Conservation (phyloP, 2,888 invertebrate species). For the Heterodera filipjevi region DNA sequence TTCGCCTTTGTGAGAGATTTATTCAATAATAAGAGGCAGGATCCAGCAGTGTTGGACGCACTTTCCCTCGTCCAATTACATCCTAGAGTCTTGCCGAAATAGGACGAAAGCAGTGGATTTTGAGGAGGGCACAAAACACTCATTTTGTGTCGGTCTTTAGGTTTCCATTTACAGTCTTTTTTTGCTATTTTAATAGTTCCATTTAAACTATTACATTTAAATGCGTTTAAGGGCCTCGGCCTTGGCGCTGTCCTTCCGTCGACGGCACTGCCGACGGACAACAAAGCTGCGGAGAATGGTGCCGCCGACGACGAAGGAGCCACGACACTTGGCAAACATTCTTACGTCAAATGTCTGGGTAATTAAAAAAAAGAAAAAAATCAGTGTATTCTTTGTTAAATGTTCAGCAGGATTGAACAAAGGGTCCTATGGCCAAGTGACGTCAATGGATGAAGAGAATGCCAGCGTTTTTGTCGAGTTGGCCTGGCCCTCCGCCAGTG, state of each 20-base stretch:
- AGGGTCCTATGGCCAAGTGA: slow-evolving; percentile 37
- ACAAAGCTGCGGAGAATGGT: slow-evolving; percentile 2
- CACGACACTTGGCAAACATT: slow-evolving; percentile 23
- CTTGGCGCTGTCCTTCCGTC: slow-evolving; percentile 32
- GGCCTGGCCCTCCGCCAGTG: slow-evolving; percentile 17
- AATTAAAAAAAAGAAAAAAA: neutral
- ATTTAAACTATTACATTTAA: too few species aligned
- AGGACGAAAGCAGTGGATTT: neutral
- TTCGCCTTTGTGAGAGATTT: neutral
- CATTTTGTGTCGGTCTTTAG: neutral
- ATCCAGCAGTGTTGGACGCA: slow-evolving; percentile 7
- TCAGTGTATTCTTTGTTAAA: neutral
- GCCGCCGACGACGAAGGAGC: neutral
- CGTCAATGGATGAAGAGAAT: slow-evolving; percentile 37
- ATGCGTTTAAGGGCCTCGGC: slow-evolving; percentile 27
- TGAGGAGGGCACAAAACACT: neutral
- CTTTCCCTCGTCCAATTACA: neutral
- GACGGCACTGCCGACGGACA: neutral
- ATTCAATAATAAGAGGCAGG: neutral
- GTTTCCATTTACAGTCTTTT: neutral
- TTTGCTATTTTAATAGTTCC: neutral
- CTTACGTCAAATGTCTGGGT: slow-evolving; percentile 22
- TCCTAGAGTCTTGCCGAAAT: neutral
- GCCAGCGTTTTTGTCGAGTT: slow-evolving; percentile 35
- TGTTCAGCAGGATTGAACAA: slow-evolving; percentile 32